Conservation (phyloP, 2,113 vertebrate genomes). For the Barnardius zonarius region DNA sequence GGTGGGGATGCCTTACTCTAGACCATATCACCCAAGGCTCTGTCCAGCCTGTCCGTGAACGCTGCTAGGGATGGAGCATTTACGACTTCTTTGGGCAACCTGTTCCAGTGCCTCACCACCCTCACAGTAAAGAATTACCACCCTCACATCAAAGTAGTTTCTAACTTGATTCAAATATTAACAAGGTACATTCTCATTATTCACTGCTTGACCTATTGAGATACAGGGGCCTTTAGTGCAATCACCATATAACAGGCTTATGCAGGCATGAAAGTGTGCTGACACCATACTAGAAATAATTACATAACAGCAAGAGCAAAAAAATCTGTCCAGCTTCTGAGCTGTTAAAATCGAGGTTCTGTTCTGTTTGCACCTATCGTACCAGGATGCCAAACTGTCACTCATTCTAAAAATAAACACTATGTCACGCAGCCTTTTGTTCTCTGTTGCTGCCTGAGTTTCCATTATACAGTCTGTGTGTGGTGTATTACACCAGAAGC, state of each 20-base stretch:
- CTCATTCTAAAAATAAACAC: background rate
- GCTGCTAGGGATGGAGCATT: background rate
- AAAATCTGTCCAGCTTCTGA: background rate
- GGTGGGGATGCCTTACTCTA: background rate
- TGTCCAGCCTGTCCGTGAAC: background rate
- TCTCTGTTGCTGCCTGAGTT: background rate
- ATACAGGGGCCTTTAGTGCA: background rate
- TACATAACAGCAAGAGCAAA: background rate
- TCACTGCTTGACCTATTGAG: background rate
- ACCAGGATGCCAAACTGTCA: background rate
- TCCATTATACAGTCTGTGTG: background rate
- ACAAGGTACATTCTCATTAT: background rate
- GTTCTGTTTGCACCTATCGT: background rate
- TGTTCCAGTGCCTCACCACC: background rate
- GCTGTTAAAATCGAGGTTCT: background rate
- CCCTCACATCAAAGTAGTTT: background rate
- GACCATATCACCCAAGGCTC: background rate
- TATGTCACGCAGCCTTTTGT: background rate
- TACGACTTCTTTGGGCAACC: background rate
- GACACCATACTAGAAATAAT: background rate
- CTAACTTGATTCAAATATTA: background rate
- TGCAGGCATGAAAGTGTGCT: background rate
- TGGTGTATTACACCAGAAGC: background rate
- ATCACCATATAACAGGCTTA: background rate
- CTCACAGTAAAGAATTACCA: background rate